Evolutionary conservation across 1,140 invertebrate species (phyloP), one percentile per base, ranked within the genome.

Genomic region (Pomacea maculata): DNA sequence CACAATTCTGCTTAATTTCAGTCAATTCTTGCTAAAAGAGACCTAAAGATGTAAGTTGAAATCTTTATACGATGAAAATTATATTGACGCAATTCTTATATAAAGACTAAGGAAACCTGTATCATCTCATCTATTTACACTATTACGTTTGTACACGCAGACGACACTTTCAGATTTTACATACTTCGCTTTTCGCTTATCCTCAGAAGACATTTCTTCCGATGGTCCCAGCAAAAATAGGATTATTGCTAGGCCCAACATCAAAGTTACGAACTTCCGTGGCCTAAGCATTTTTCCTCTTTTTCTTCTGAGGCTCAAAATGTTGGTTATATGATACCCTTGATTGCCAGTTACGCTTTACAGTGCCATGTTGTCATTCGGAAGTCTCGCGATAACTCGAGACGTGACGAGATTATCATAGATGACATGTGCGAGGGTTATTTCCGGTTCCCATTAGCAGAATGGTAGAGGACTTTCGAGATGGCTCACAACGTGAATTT

Each of bases 351-450:
- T 61, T 61, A 61, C 11, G 1, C 57, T 61, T 65, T 52, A 78
- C 21, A n/a, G 54, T 78, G 77, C 77, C 77, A 78, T 78, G 77
- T 78, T 78, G 77, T 78, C 65, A 77, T 77, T 52, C 63, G n/a
- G 29, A 45, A 77, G 12, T 78, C 77, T 78, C 77, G 77, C 25
- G 0, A 70, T n/a, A 9, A 5, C 77, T 63, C 34, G 54, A 75
- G 65, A 78, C 77, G 63, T 67, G 75, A 19, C 10, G 64, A 68
- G 34, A 68, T 21, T n/a, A 68, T 11, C 14, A 57, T 55, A 8
- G 25, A 71, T 57, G 54, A 54, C 77, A 57, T 57, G 67, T 21
- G 45, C 11, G 52, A 52, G 15, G 65, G 65, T 57, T 55, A 67
- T 67, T 78, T 78, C 77, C 77, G 77, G 77, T 57, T 19, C 54